These are phyloP conservation scores for Hecatera dysodea DNA, from an alignment of 2,888 invertebrate genomes.

Conservation along the genomic window DNA sequence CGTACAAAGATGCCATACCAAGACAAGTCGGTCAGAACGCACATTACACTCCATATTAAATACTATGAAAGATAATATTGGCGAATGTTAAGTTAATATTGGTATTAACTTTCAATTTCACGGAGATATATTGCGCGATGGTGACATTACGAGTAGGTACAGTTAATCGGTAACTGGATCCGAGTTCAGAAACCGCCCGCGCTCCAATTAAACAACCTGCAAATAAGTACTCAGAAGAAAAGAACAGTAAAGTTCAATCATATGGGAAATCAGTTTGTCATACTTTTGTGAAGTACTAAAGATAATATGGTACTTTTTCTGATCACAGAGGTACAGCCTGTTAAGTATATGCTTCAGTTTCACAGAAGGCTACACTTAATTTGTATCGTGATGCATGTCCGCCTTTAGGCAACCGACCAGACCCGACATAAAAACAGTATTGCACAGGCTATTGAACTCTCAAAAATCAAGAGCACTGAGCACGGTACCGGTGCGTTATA, in stretches of 20 bases:
- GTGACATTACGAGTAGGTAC: slow-evolving; percentile 30
- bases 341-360: slow-evolving; percentile 8
- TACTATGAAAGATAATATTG: slow-evolving; percentile 29
- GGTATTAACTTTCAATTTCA: slow-evolving; percentile 38
- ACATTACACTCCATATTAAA: slow-evolving; percentile 16
- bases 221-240: slow-evolving; percentile 41
- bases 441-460: slow-evolving; percentile 64
- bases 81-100: slow-evolving; percentile 20
- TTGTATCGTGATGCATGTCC: slow-evolving; percentile 7
- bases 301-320: slow-evolving; percentile 19
- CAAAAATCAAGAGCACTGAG: slow-evolving; percentile 73
- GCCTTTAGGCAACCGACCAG: slow-evolving; percentile 50
- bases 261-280: slow-evolving; percentile 2
- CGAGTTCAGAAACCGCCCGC: slow-evolving; percentile 57
- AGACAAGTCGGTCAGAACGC: slow-evolving; percentile 35
- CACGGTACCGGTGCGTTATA: slow-evolving; percentile 77
- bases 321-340: slow-evolving; percentile 17
- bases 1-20: slow-evolving; percentile 4
- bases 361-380: slow-evolving; percentile 25
- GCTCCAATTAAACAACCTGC: slow-evolving; percentile 68
- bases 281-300: slow-evolving; percentile 3
- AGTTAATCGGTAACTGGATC: slow-evolving; percentile 60
- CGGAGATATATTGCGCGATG: slow-evolving; percentile 17
- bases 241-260: slow-evolving; percentile 11
- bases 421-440: slow-evolving; percentile 62